Percentiles rank a stretch among this genome's conserved stretches.
phyloP scores from a whole-genome alignment of 1,140 invertebrate species.

The Steinernema khuongi region DNA sequence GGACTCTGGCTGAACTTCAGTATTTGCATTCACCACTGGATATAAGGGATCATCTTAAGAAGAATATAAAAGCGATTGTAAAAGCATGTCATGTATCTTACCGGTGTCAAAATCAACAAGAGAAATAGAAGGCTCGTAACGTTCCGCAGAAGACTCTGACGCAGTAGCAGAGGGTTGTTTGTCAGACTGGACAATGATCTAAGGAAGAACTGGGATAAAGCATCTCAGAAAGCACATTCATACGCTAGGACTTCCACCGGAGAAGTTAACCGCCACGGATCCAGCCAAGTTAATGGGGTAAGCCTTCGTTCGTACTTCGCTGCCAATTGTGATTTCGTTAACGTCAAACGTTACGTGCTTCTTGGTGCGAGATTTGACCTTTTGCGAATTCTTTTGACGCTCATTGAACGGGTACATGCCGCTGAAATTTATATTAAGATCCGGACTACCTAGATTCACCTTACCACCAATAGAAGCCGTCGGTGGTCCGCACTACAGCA shows the following conservation, averaged over 20 bases:
- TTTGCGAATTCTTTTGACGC: constrained; percentile 89
- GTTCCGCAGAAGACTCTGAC: too few relatives aligned
- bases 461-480: constrained; percentile 92
- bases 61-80: constrained; percentile 26
- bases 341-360: constrained; percentile 66
- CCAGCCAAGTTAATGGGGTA: constrained; percentile 92
- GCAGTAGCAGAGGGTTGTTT: not conserved
- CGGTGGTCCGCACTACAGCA: constrained; percentile 78
- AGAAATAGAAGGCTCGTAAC: constrained; percentile 37
- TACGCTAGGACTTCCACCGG: constrained; percentile 62
- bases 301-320: constrained; percentile 83
- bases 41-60: constrained; percentile 74
- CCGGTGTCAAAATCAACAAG: constrained; percentile 42
- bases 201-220: constrained; percentile 64
- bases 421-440: constrained; percentile 62
- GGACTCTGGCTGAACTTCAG: too few relatives aligned
- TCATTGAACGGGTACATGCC: constrained; percentile 89
- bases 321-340: constrained; percentile 62
- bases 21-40: too few relatives aligned
- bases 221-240: constrained; percentile 31
- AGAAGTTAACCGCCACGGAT: constrained; percentile 69
- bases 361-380: constrained; percentile 81
- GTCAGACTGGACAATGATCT: constrained; percentile 78
- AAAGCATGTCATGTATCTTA: not conserved
- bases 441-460: constrained; percentile 51